Conservation (phyloP, 2,888 invertebrate genomes). For the Branchipolynoe longqiensis region DNA sequence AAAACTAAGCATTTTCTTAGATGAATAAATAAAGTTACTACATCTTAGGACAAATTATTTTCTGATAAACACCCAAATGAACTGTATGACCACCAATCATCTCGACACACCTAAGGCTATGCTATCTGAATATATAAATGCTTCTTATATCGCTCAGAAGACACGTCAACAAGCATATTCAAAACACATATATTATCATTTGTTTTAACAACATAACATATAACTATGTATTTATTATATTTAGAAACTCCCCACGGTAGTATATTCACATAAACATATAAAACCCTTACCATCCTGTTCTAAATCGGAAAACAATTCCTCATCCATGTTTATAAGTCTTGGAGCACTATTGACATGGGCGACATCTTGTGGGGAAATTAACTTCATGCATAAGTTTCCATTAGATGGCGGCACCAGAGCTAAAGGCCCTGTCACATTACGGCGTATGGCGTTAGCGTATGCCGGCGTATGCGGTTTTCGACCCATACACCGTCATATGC, state of each 20-base stretch:
- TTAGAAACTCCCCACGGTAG: not conserved
- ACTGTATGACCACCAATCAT: no score
- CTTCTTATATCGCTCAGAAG: slow-evolving; percentile 19
- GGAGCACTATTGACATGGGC: no score
- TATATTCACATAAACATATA: not conserved
- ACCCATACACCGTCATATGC: no score
- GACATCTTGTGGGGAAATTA: not conserved
- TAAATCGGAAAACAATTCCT: slow-evolving; percentile 13
- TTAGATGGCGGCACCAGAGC: not conserved
- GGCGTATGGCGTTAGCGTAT: no score
- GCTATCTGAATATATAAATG: not conserved
- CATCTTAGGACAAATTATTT: no score
- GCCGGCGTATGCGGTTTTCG: no score
- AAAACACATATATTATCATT: not conserved
- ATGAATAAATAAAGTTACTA: no score
- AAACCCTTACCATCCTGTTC: slow-evolving; percentile 16
- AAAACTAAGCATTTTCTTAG: no score
- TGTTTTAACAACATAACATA: not conserved
- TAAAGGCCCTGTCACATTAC: no score
- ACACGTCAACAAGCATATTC: slow-evolving; percentile 26
- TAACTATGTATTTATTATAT: not conserved
- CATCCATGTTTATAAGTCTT: not conserved
- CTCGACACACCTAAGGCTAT: no score
- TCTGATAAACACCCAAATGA: not conserved
- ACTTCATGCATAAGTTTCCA: not conserved